phyloP scores from a whole-genome alignment of 2,797 vertebrate genomes.

The Carduelis carduelis region DNA sequence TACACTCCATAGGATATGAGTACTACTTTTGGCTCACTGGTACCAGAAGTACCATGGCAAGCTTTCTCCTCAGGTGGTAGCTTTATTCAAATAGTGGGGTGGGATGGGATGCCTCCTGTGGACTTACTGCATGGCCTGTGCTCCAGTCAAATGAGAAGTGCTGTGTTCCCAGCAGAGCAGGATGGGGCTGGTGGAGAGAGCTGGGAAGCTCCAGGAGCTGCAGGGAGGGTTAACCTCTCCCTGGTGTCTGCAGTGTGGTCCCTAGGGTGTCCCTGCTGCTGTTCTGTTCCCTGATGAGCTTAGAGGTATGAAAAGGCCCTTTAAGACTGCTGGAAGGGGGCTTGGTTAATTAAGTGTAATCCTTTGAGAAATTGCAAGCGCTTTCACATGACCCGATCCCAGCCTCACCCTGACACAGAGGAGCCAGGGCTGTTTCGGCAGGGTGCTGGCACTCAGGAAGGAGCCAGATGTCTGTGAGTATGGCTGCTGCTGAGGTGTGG shows the following conservation, averaged over 20 bases:
- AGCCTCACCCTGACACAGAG: constrained; percentile 4
- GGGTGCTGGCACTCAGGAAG: background rate
- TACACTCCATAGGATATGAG: fast-evolving
- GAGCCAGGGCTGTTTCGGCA: background rate
- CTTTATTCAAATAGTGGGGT: background rate
- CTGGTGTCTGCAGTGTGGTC: background rate
- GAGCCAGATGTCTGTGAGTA: constrained; percentile 68
- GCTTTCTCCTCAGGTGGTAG: background rate
- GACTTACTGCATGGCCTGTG: background rate
- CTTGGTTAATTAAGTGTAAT: constrained; percentile 83
- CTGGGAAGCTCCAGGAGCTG: background rate
- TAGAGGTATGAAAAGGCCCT: constrained; percentile 79
- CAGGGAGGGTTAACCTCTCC: background rate
- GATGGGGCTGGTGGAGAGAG: background rate
- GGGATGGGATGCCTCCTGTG: background rate
- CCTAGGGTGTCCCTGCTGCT: background rate
- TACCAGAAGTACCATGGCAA: background rate
- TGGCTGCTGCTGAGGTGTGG: background rate
- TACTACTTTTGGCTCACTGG: background rate
- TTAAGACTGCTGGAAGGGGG: constrained; percentile 76
- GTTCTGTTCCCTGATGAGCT: constrained; percentile 65
- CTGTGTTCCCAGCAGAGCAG: background rate
- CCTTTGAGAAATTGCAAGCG: constrained; percentile 86
- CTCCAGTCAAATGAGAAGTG: background rate
- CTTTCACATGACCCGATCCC: constrained; percentile 86